Evolutionary conservation across 2,797 vertebrate species (phyloP).

Genomic region (Pelodytes ibericus): DNA sequence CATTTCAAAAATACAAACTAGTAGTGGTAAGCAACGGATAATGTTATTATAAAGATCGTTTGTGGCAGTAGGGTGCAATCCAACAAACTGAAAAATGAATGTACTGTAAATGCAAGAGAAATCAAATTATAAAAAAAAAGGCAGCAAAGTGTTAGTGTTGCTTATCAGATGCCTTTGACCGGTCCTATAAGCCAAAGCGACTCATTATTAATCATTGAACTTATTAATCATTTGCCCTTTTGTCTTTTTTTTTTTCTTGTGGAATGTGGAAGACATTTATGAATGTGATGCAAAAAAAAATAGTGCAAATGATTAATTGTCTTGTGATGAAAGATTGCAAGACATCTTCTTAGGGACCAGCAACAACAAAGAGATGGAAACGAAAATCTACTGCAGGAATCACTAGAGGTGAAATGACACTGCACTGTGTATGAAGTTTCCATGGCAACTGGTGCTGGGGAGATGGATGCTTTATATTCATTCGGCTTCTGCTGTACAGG

Average conservation of each 20-base stretch:
- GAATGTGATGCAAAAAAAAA: slow-evolving; percentile 52
- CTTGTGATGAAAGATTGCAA: slow-evolving; percentile 67
- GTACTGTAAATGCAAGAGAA: no score
- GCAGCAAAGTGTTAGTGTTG: no score
- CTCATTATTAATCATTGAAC: neutral
- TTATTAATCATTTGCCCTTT: neutral
- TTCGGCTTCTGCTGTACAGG: slow-evolving; percentile 73
- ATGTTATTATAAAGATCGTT: no score
- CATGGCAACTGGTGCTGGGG: slow-evolving; percentile 81
- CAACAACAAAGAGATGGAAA: slow-evolving; percentile 71
- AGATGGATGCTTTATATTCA: slow-evolving; percentile 81
- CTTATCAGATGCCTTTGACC: neutral
- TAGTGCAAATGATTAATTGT: slow-evolving; percentile 67
- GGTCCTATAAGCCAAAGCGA: neutral
- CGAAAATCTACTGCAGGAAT: slow-evolving; percentile 76
- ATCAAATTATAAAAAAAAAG: no score
- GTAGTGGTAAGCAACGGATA: no score
- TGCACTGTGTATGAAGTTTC: slow-evolving; percentile 80
- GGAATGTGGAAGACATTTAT: slow-evolving; percentile 16
- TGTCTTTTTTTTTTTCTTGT: neutral
- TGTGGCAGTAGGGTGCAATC: no score
- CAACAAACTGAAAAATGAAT: no score
- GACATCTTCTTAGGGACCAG: slow-evolving; percentile 82
- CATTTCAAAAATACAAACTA: no score
- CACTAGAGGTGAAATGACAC: slow-evolving; percentile 79